phyloP scores from a whole-genome alignment of 2,797 vertebrate species.

The Ciconia nigra region DNA sequence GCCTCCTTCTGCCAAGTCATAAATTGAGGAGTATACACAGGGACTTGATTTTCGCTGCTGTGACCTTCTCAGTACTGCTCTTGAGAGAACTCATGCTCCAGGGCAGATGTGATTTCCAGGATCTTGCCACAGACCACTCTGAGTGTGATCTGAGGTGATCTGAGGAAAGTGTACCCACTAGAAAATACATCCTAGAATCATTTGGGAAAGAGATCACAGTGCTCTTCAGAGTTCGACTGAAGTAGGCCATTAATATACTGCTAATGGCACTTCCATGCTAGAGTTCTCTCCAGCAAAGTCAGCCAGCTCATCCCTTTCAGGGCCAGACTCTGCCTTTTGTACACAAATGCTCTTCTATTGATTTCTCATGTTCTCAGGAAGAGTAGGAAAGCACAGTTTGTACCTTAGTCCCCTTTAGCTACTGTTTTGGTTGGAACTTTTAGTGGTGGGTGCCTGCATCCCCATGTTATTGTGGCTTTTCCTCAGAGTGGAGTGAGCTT shows the following conservation, averaged over 20 bases:
- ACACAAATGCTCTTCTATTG: background rate
- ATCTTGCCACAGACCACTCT: background rate
- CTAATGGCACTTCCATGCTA: background rate
- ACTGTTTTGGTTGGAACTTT: background rate
- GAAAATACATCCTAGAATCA: background rate
- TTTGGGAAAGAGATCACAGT: background rate
- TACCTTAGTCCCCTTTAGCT: background rate
- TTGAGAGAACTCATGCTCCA: background rate
- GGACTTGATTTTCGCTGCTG: background rate
- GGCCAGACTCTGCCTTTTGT: background rate
- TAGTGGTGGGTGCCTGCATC: background rate
- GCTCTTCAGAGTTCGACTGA: background rate
- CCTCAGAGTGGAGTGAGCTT: background rate
- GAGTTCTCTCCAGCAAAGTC: background rate
- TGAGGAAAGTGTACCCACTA: background rate
- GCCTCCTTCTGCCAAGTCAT: background rate
- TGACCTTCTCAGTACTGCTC: background rate
- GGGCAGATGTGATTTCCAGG: background rate
- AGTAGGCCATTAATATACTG: background rate
- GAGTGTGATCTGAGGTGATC: background rate
- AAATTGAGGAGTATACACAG: background rate
- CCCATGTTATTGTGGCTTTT: background rate
- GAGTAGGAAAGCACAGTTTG: background rate
- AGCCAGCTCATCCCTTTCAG: background rate
- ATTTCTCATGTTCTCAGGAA: background rate